These are phyloP conservation scores for Sebastes fasciatus DNA, from an alignment of 2,113 vertebrate genomes.

Conservation along the genomic window DNA sequence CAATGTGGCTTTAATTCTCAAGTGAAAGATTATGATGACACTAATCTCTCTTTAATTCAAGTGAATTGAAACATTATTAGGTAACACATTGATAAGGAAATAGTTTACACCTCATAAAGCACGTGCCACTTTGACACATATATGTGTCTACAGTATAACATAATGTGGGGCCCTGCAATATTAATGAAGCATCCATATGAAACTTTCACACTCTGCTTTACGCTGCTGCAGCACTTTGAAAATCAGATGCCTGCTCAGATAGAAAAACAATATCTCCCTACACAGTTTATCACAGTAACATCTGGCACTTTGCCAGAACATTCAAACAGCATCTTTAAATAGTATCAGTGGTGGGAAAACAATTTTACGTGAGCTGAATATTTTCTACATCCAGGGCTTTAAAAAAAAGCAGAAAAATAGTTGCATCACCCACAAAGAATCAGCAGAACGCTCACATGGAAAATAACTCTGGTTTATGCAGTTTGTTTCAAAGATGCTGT, in stretches of 20 bases:
- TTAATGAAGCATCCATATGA: background rate
- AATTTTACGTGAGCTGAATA: conserved; percentile 7
- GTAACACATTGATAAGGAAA: too few relatives aligned
- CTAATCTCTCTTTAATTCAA: background rate
- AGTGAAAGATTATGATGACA: background rate
- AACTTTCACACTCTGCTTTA: background rate
- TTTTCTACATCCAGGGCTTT: conserved; percentile 6
- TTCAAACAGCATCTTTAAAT: conserved; percentile 54
- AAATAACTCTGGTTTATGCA: background rate
- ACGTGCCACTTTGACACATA: background rate
- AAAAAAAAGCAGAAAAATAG: background rate
- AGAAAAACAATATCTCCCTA: background rate
- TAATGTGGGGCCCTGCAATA: background rate
- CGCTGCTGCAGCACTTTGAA: conserved; percentile 10
- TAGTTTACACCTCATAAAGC: too few relatives aligned
- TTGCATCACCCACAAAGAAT: conserved; percentile 43
- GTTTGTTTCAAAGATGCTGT: background rate
- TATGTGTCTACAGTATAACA: background rate
- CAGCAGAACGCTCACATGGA: background rate
- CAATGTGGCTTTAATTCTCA: background rate
- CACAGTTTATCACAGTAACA: background rate
- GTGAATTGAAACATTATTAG: background rate
- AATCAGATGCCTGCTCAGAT: background rate
- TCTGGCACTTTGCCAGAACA: conserved; percentile 20
- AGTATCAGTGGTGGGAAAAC: conserved; percentile 29